Conservation (phyloP, 2,888 invertebrate species). For the Agrochola lota region DNA sequence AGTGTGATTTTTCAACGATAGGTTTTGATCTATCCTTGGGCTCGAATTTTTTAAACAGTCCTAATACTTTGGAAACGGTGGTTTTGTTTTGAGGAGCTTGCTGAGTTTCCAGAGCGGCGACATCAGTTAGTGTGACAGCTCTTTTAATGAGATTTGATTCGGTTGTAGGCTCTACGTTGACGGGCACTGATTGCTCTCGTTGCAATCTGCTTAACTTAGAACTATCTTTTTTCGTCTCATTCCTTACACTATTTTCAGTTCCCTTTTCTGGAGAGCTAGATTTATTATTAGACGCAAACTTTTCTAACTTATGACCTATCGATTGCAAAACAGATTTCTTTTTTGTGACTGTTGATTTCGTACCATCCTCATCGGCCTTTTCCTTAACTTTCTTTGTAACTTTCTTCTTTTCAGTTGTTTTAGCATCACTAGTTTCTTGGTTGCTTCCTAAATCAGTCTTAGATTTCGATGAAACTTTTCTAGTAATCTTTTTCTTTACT, state of each 20-base stretch:
- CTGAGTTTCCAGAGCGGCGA: conserved; percentile 86
- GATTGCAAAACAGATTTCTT: conserved; percentile 93
- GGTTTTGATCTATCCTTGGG: conserved; percentile 88
- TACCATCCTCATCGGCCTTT: conserved; percentile 80
- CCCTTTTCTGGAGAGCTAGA: conserved; percentile 88
- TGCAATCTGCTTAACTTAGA: conserved; percentile 90
- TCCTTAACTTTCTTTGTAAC: conserved; percentile 85
- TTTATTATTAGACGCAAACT: conserved; percentile 90
- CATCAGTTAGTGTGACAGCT: conserved; percentile 93
- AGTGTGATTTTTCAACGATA: conserved; percentile 75
- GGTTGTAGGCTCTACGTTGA: conserved; percentile 87
- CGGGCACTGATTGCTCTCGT: conserved; percentile 92
- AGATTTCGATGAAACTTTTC: conserved; percentile 87
- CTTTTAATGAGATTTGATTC: conserved; percentile 93
- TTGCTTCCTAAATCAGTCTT: conserved; percentile 82
- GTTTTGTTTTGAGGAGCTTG: conserved; percentile 89
- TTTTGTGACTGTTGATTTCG: conserved; percentile 84
- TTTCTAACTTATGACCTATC: conserved; percentile 94
- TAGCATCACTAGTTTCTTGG: conserved; percentile 77
- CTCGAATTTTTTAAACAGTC: conserved; percentile 94
- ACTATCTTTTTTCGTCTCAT: conserved; percentile 76
- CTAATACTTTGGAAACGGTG: conserved; percentile 94
- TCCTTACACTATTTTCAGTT: conserved; percentile 74
- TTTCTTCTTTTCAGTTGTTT: conserved; percentile 85
- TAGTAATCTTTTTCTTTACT: conserved; percentile 86